A percentile compares a stretch with the other conserved stretches of the same genome.
phyloP scores from a whole-genome alignment of 2,888 invertebrate species.

The Tipula unca region DNA sequence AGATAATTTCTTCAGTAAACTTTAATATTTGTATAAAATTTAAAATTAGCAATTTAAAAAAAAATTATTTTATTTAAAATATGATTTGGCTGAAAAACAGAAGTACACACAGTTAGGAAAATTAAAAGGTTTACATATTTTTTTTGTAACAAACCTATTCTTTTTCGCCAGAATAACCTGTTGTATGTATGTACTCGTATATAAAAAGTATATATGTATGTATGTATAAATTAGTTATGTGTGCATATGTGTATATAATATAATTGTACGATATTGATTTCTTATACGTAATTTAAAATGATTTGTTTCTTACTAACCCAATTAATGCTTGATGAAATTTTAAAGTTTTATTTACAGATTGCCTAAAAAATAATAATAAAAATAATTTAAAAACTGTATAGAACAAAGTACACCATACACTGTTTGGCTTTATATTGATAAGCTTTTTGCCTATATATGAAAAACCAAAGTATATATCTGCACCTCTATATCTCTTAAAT shows the following conservation, averaged over 20 bases:
- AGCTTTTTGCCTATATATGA: not conserved
- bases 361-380: not conserved
- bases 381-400: not conserved
- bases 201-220: too few species aligned
- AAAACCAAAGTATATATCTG: not conserved
- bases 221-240: not conserved
- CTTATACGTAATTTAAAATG: not conserved
- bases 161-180: not conserved
- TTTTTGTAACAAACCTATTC: not conserved
- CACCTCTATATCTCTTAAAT: not conserved
- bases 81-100: not conserved
- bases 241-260: not conserved
- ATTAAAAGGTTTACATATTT: not conserved
- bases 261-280: not conserved
- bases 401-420: conserved; percentile 1
- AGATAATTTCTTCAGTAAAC: not conserved
- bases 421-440: not conserved
- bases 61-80: not conserved
- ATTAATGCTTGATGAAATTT: not conserved
- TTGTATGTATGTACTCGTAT: not conserved
- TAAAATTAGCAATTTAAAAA: not conserved
- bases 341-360: not conserved
- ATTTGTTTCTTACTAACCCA: not conserved
- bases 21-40: not conserved
- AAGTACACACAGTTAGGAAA: not conserved